phyloP scores from a whole-genome alignment of 2,888 invertebrate species.

The Ormyrus rosae region DNA sequence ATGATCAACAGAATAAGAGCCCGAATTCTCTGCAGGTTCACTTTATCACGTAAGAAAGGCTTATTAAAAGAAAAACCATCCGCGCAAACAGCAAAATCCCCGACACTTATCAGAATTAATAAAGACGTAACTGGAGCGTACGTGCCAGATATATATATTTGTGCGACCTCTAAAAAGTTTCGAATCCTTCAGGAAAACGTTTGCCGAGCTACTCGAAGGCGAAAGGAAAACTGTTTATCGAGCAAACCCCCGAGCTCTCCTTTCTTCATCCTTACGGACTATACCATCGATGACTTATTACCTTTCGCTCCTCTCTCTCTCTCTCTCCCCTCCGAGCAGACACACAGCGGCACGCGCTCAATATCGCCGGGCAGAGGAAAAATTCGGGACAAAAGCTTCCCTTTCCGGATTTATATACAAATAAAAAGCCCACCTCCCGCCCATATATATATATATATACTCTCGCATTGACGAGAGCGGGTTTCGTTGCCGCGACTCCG shows the following conservation, averaged over 20 bases:
- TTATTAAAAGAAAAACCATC: no score
- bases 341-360: slow-evolving; percentile 15
- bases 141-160: not conserved
- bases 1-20: no score
- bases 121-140: not conserved
- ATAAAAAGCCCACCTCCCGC: no score
- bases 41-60: no score
- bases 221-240: slow-evolving; percentile 41
- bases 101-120: not conserved
- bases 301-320: not conserved
- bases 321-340: no score
- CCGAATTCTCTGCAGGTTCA: no score
- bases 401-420: slow-evolving; percentile 34
- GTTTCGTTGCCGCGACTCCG: not conserved
- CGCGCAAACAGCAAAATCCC: no score
- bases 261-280: not conserved
- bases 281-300: slow-evolving; percentile 50
- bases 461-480: not conserved
- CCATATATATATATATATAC: slow-evolving; percentile 1
- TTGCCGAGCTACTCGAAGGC: slow-evolving; percentile 25
- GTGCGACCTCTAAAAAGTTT: not conserved
- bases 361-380: not conserved
- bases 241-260: slow-evolving; percentile 10
- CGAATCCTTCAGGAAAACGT: slow-evolving; percentile 20
- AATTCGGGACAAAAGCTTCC: slow-evolving; percentile 15